Evolutionary conservation across 2,888 invertebrate species (phyloP).

Genomic region (Nemotelus pantherinus): DNA sequence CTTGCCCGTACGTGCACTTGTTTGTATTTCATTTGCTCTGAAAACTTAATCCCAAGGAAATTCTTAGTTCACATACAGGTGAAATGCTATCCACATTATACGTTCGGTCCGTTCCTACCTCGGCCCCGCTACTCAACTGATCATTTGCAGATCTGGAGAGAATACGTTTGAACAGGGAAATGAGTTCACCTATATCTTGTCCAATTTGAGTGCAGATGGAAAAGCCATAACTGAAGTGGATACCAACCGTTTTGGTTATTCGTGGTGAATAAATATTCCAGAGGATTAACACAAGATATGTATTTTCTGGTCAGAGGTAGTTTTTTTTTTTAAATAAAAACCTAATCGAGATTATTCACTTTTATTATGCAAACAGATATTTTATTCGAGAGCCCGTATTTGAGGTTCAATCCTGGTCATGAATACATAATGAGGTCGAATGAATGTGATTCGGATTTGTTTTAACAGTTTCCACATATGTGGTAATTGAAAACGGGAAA

Average conservation of each 20-base stretch:
- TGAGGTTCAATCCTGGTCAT: too few species aligned
- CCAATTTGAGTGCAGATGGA: background rate
- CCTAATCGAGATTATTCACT: constrained; percentile 36
- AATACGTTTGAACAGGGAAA: constrained; percentile 19
- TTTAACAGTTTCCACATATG: too few species aligned
- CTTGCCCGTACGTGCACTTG: constrained; percentile 36
- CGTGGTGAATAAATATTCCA: constrained; percentile 31
- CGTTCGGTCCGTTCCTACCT: background rate
- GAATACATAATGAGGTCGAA: too few species aligned
- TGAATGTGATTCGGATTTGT: too few species aligned
- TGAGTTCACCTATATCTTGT: constrained; percentile 18
- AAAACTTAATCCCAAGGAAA: constrained; percentile 44
- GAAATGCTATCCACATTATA: constrained; percentile 33
- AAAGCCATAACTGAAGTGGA: background rate
- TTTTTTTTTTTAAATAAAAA: constrained; percentile 19
- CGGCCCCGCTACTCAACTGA: background rate
- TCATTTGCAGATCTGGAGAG: constrained; percentile 3
- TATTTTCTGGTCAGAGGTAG: constrained; percentile 1
- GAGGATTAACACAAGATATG: constrained; percentile 30
- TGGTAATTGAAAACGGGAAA: too few species aligned
- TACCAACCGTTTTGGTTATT: constrained; percentile 30
- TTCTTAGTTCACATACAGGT: constrained; percentile 40
- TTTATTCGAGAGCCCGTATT: background rate
- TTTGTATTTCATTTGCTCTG: constrained; percentile 43
- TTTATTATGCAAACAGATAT: background rate